Evolutionary conservation across 1,140 invertebrate species (phyloP), one percentile per base, ranked within the genome.

Genomic region (Zophobas morio): DNA sequence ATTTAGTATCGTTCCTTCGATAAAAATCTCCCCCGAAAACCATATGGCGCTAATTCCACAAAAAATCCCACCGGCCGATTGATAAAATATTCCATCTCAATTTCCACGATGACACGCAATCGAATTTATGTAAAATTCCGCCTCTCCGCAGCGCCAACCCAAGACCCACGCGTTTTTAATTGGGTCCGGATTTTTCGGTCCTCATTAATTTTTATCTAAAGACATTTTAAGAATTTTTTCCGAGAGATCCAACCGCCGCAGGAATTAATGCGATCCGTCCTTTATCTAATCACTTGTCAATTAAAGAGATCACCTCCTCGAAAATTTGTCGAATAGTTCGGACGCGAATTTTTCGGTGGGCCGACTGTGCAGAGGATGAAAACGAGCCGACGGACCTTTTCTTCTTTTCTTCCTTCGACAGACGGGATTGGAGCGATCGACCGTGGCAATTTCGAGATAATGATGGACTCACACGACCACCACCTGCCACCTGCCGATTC

Each of bases 251-350:
- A n/a, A 34, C 20, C 51, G 33, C 33, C 33, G 33, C 36, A 37
- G 20, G 60, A 81, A 81, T 82, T 82, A 82, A 82, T 79, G 80
- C 70, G 20, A 60, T 70, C 74, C 70, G 57, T 76, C 71, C 49
- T 76, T 57, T 79, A 82, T 82, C 81, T 82, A 82, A 82, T 81
- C 81, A 78, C 77, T 77, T 81, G 81, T 82, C 81, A 82, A 82
- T 82, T 82, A 82, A 79, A 75, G 75, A 66, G 76, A 74, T 75
- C 73, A 75, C 76, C 47, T 57, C 60, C 46, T 39, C 20, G 56
- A 70, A 54, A 74, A 74, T 74, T 78, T 78, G 76, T 78, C 76
- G 54, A 49, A 74, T 39, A 36, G 57, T 39, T 40, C 2, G 37
- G 33, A 66, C n/a, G 60, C 60, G 60, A 66, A 66, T 66, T 66